Evolutionary conservation across 2,888 invertebrate genomes (phyloP).

Genomic region (Ormyrus nitidulus): DNA sequence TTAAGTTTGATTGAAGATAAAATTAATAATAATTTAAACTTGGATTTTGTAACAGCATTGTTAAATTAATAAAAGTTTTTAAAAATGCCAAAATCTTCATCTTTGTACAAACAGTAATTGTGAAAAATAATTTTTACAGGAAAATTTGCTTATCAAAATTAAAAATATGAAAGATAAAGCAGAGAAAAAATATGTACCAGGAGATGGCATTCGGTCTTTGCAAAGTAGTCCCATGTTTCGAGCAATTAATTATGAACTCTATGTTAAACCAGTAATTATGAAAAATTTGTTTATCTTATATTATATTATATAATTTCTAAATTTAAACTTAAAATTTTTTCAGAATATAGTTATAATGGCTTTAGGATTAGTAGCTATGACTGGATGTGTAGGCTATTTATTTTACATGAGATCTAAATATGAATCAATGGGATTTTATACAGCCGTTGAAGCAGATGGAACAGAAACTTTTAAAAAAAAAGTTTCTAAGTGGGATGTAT

Average conservation of each 20-base stretch:
- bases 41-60: too few relatives aligned
- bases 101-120: too few relatives aligned
- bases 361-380: constrained; percentile 85
- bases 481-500: constrained; percentile 83
- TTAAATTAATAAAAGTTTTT: too few relatives aligned
- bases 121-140: neutral
- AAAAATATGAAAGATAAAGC: constrained; percentile 40
- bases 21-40: too few relatives aligned
- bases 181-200: constrained; percentile 76
- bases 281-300: constrained; percentile 1
- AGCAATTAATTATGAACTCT: constrained; percentile 91
- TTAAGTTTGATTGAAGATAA: too few relatives aligned
- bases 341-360: constrained; percentile 93
- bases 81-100: too few relatives aligned
- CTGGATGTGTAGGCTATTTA: constrained; percentile 87
- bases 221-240: constrained; percentile 86
- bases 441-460: constrained; percentile 87
- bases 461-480: constrained; percentile 85
- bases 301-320: neutral
- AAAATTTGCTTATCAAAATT: neutral
- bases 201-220: constrained; percentile 86
- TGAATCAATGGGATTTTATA: constrained; percentile 87
- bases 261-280: constrained; percentile 86
- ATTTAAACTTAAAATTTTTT: constrained; percentile 68
- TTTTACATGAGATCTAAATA: constrained; percentile 90